phyloP scores from a whole-genome alignment of 1,140 invertebrate species.

The Pogonomyrmex californicus region DNA sequence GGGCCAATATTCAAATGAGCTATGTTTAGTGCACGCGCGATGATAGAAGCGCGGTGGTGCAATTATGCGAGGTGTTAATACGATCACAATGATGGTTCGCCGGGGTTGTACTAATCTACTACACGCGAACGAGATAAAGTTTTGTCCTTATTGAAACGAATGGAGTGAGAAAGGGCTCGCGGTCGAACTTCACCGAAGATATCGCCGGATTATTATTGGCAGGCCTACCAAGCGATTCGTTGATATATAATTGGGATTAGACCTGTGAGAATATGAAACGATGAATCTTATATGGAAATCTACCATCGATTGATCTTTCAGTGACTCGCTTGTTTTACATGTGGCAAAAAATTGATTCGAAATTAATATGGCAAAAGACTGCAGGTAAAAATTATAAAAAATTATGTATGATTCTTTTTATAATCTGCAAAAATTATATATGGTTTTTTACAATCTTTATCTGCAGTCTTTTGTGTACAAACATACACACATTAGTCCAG shows the following conservation, averaged over 20 bases:
- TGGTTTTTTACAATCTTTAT: too few species aligned
- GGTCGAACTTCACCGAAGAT: slow-evolving; percentile 21
- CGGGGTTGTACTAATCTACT: slow-evolving; percentile 79
- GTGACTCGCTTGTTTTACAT: slow-evolving; percentile 75
- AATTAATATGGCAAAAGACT: slow-evolving; percentile 3
- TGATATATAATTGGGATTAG: slow-evolving; percentile 77
- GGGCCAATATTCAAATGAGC: slow-evolving; percentile 85
- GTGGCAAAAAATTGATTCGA: neutral
- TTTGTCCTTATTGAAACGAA: slow-evolving; percentile 76
- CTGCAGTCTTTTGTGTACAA: too few species aligned
- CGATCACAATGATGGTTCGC: slow-evolving; percentile 82
- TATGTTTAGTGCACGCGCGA: slow-evolving; percentile 82
- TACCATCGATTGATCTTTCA: neutral
- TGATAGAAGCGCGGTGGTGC: slow-evolving; percentile 77
- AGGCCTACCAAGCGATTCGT: slow-evolving; percentile 51
- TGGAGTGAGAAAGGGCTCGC: neutral
- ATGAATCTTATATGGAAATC: neutral
- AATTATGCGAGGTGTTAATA: slow-evolving; percentile 86
- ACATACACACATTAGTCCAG: neutral
- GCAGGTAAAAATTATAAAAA: neutral
- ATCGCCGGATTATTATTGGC: slow-evolving; percentile 78
- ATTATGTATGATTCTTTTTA: too few species aligned
- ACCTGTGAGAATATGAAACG: slow-evolving; percentile 68
- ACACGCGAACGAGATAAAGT: slow-evolving; percentile 75
- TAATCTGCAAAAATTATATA: too few species aligned